Conservation (phyloP, 2,888 invertebrate genomes). For the Agrotis segetum region DNA sequence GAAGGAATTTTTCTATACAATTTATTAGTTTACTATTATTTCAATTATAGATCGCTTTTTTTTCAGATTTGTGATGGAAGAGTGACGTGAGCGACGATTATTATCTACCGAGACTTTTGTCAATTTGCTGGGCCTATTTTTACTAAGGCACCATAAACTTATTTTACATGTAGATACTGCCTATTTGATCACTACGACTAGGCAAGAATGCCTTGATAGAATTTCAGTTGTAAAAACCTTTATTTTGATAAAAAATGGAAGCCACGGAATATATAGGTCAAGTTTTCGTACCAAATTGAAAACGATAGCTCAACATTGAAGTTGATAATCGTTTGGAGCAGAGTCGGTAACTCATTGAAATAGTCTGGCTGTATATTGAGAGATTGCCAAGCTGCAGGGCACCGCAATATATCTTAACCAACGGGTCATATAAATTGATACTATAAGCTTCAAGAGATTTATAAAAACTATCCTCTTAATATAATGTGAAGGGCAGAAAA, state of each 20-base stretch:
- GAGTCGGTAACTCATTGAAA: not conserved
- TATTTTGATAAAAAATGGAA: too few species aligned
- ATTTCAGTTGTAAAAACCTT: not conserved
- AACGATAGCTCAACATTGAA: constrained; percentile 10
- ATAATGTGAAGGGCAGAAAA: not conserved
- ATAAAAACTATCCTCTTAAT: not conserved
- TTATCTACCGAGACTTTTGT: not conserved
- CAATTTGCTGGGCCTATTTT: too few species aligned
- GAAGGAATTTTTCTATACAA: too few species aligned
- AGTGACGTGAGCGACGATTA: too few species aligned
- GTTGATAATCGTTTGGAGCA: constrained; percentile 4
- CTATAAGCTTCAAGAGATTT: not conserved
- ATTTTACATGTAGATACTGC: not conserved
- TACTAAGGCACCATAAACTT: too few species aligned
- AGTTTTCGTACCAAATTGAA: not conserved
- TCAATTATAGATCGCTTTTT: too few species aligned
- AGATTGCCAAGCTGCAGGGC: constrained; percentile 13
- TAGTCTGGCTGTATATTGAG: constrained; percentile 23
- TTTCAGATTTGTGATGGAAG: fast-evolving
- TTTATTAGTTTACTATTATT: too few species aligned
- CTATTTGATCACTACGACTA: too few species aligned
- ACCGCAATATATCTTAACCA: constrained; percentile 10
- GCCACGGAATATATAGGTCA: not conserved
- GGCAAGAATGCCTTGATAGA: not conserved
- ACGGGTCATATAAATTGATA: not conserved